Base-by-base conservation (phyloP, 2,888 invertebrate genomes). In the Melitaea athalia region DNA sequence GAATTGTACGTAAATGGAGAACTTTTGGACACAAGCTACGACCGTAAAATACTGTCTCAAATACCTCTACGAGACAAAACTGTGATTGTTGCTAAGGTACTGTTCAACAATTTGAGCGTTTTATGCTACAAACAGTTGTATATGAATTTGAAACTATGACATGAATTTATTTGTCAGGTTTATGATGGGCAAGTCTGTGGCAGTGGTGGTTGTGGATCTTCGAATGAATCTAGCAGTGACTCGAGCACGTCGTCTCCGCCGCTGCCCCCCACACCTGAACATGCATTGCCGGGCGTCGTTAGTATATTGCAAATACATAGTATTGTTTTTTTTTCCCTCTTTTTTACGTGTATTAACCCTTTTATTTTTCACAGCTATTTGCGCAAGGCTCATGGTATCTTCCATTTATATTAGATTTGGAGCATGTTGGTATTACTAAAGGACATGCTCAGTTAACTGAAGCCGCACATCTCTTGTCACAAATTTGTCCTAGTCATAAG, bases 231-330 rank as follows among this genome's bases (percentile, higher is more conserved):
- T 67, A 98, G 98, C 81, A 98, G 98, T 68, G 99, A 99, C 85
- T 98, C 98, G 76, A 98, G 98, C 67, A 97, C 98, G 3, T 97
- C 98, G 3, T 98, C 98, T 0, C 98, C 98, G 2, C 98, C 97
- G 74, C 95, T 97, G 82, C 95, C 96, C 0, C 97, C 96, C 77
- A 97, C 98, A 80, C 97, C 97, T 0, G 99, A 99, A 90, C 96
- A 95, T 81, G 95, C 96, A 75, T 89, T 99, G 76, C 99, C 99
- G 12, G 98, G 99, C 68, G 98, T 98, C 78, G 97, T 98, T 85
- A 93, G 95, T 93, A 77, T 67, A 38, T 57, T 57, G 5, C 15
- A 5, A 42, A n/a, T n/a, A n/a, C n/a, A 15, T 31, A 10, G 43
- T 3, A 42, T 61, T 2, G 33, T 63, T 42, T 45, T 33, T 42